Conservation (phyloP, 1,140 invertebrate species). For the Leptinotarsa texana region DNA sequence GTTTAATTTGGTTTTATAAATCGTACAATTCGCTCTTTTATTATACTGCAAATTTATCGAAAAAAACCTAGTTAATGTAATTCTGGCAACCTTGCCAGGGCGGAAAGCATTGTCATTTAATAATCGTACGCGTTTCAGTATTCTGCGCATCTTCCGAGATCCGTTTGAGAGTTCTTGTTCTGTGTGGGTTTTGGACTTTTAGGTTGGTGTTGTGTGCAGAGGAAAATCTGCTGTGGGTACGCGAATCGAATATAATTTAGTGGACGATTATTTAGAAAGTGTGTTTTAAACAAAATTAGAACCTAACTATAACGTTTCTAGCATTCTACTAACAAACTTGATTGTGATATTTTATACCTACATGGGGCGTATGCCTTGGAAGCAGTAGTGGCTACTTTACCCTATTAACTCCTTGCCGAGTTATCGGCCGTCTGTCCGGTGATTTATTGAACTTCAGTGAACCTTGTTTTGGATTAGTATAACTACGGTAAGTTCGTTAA, state of each 20-base stretch:
- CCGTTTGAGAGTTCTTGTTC: conserved; percentile 20
- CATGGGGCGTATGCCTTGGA: conserved; percentile 49
- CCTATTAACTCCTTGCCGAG: conserved; percentile 18
- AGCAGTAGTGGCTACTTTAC: conserved; percentile 37
- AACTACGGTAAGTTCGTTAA: conserved; percentile 35
- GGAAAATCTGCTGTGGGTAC: conserved; percentile 40
- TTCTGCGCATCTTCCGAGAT: neutral
- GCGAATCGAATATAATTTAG: conserved; percentile 36
- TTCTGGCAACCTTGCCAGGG: no score
- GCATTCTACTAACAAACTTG: conserved; percentile 11
- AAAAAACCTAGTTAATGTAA: no score
- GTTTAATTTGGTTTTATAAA: no score
- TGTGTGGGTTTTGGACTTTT: conserved; percentile 31
- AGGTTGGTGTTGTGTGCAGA: neutral
- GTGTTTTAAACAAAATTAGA: conserved; percentile 24
- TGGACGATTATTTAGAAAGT: conserved; percentile 31
- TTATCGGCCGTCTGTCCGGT: conserved; percentile 23
- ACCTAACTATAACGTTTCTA: neutral
- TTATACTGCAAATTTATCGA: no score
- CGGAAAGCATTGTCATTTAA: no score
- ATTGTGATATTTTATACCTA: conserved; percentile 19
- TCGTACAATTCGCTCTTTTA: no score
- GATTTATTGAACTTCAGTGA: conserved; percentile 18
- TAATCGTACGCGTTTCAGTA: conserved; percentile 2
- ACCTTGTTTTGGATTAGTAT: conserved; percentile 26